These are phyloP conservation scores for Muricea muricata DNA, from an alignment of 92 coral and sea anemone species.

Conservation along the genomic window DNA sequence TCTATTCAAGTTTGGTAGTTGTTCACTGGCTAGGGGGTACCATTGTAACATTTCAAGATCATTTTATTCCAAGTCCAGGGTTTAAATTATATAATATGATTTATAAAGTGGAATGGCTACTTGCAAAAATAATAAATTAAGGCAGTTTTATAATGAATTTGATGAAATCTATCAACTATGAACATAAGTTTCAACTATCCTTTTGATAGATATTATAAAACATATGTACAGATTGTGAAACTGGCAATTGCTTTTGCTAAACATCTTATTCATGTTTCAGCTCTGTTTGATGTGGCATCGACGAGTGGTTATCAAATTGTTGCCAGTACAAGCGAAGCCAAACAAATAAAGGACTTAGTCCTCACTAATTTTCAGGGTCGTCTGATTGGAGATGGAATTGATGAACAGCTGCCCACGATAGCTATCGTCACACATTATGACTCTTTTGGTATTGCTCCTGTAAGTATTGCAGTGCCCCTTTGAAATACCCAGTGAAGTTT, in stretches of 20 bases:
- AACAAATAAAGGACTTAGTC: constrained; percentile 82
- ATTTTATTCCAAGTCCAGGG: too few species aligned
- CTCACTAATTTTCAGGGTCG: constrained; percentile 94
- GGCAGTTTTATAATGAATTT: too few species aligned
- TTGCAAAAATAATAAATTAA: too few species aligned
- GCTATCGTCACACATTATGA: constrained; percentile 97
- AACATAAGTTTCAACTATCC: too few species aligned
- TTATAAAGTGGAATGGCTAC: too few species aligned
- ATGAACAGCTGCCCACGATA: constrained; percentile 91
- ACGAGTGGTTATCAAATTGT: constrained; percentile 98
- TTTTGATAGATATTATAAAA: too few species aligned
- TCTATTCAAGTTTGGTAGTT: background rate
- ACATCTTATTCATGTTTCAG: background rate
- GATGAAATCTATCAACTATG: too few species aligned
- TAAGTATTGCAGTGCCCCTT: constrained; percentile 43
- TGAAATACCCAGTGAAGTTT: background rate
- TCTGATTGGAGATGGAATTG: constrained; percentile 90
- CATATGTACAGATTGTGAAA: too few species aligned
- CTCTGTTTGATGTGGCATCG: constrained; percentile 81
- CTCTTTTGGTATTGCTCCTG: constrained; percentile 91
- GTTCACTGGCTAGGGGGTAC: too few species aligned
- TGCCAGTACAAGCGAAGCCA: constrained; percentile 85
- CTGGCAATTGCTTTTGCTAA: too few species aligned
- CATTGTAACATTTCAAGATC: too few species aligned
- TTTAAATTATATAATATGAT: too few species aligned